Evolutionary conservation across 1,140 invertebrate species (phyloP), one percentile per base, ranked within the genome.

Genomic region (Acromyrmex charruanus): DNA sequence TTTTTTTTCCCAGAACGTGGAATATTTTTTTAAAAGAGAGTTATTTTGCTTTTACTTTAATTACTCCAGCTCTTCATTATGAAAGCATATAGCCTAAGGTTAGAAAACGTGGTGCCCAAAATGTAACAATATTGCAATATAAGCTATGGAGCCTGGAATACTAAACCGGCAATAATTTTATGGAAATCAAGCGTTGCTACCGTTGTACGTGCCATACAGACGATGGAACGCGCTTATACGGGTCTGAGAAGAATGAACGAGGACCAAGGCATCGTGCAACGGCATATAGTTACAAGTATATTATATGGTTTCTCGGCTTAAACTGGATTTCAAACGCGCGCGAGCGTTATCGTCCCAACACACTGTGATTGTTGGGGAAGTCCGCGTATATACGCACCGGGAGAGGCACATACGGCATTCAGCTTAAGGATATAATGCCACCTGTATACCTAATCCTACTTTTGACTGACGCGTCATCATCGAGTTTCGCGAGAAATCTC

Each of bases 331-430:
- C 85, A 77, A 82, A 82, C 69, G 82, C 72, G 88, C 85, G 68
- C 88, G 39, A 88, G 81, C 86, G 88, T 90, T 90, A 90, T 90
- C 89, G 89, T 87, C 61, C 44, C 55, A 88, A 80, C 61, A 86
- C 85, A 85, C 39, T 74, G 74, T 87, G 88, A 89, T 87, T 85
- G 88, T 87, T 77, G 75, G 55, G 63, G 25, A 86, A 84, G 80
- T 59, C 49, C 68, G 44, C 53, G 51, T 44, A 61, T 82, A 74
- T 74, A 74, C 68, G 55, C 80, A 82, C 53, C 44, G 9, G n/a
- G 31, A 6, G 31, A 81, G 31, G 63, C 77, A 81, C 77, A 68
- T 28, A 58, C 77, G 39, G 21, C 7, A 25, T 61, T 82, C 53
- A 59, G 79, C 66, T 72, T 82, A 71, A 59, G 53, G 18, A 59